These are phyloP conservation scores for Oxyruncus cristatus DNA, from an alignment of 2,113 vertebrate genomes.

Conservation along the genomic window DNA sequence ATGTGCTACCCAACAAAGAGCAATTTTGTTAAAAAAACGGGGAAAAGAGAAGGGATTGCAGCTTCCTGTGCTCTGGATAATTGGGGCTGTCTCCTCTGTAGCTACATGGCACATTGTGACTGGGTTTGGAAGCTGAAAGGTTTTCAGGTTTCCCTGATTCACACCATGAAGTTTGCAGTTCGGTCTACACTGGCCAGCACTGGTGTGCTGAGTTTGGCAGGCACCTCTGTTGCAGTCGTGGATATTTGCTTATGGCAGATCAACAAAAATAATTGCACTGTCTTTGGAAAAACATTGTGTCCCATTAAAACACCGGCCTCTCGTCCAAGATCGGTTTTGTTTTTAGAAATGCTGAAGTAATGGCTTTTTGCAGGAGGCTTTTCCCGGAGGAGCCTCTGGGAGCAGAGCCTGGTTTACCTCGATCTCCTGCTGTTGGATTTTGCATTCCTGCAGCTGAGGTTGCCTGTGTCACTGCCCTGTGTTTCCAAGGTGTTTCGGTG, in stretches of 20 bases:
- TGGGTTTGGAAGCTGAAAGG: background rate
- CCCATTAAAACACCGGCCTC: background rate
- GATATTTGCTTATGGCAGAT: background rate
- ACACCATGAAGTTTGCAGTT: background rate
- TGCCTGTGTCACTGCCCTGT: background rate
- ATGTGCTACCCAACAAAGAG: background rate
- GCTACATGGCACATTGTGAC: accelerated
- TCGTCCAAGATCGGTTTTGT: background rate
- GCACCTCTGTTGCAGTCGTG: background rate
- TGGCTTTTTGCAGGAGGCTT: background rate
- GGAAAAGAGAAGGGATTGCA: background rate
- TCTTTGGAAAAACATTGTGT: background rate
- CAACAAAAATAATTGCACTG: background rate
- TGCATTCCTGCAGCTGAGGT: background rate
- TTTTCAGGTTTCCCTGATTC: background rate
- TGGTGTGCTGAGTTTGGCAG: background rate
- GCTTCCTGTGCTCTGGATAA: background rate
- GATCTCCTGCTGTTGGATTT: background rate
- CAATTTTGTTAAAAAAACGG: background rate
- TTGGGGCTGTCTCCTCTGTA: background rate
- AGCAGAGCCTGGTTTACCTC: background rate
- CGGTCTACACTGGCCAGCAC: accelerated
- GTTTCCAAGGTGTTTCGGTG: background rate
- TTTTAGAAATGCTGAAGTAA: slow-evolving; percentile 31
- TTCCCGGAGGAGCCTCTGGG: background rate